Base-by-base conservation (phyloP, 2,113 vertebrate genomes). In the Pipra filicauda region DNA sequence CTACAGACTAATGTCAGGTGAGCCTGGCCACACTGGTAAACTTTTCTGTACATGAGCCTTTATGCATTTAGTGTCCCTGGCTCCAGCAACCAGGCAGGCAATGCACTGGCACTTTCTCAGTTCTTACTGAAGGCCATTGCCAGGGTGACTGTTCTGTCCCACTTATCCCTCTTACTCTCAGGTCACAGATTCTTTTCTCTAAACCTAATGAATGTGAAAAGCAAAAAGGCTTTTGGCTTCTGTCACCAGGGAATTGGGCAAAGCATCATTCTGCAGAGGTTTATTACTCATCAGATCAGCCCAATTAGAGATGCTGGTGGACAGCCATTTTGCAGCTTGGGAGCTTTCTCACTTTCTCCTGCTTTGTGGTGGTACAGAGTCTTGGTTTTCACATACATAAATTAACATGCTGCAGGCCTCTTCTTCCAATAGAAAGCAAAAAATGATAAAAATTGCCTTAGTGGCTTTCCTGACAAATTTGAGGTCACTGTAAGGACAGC, bases 1-100 rank as follows among this genome's bases (percentile, higher is more conserved):
- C 94, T 98, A 99, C 97, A 97, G 96, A 77, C 72, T 96, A 80
- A 98, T 98, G 98, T 97, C 99, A 99, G 99, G 99, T 99, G 96
- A 93, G 97, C 88, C 94, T 89, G 49, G 61, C 46, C 92, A 88
- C 51, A 64, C 16, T 61, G 88, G n/a, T 84, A 58, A 92, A 46
- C 33, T 55, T 39, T 44, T 84, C 74, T 19, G 7, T 12, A n/a
- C 43, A 1, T 0, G 5, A 83, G 24, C 10, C 24, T 64, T 33
- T 57, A 76, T 35, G 43, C 27, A 30, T 37, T 66, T 35, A 30
- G 43, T 2, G 24, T 22, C 39, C 39, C 39, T 49, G 61, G 59
- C 79, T 80, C 59, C 76, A 26, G 59, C 59, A 88, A 85, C 49
- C 58, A 41, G 59, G 46, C 84, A 35, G 43, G 41, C 86, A 57